Evolutionary conservation across 2,797 vertebrate genomes (phyloP).

Genomic region (Monodelphis domestica): DNA sequence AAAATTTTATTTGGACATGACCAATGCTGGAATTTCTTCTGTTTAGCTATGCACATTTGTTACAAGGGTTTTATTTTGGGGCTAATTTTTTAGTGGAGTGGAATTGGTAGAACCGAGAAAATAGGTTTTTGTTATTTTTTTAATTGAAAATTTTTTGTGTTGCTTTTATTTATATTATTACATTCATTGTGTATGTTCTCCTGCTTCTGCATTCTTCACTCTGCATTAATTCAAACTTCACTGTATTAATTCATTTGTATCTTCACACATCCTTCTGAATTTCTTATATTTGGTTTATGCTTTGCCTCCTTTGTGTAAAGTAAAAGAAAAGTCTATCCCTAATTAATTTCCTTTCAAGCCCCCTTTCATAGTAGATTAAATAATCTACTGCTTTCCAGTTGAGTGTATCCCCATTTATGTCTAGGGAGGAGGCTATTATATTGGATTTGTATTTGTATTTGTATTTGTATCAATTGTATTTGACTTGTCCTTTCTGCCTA

Average conservation of each 20-base stretch:
- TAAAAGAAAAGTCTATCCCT: neutral
- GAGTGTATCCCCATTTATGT: neutral
- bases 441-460: too few species aligned
- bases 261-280: neutral
- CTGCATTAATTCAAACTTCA: neutral
- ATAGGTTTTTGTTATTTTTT: neutral
- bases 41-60: neutral
- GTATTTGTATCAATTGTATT: neutral
- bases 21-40: neutral
- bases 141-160: neutral
- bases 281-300: neutral
- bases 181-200: neutral
- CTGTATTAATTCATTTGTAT: neutral
- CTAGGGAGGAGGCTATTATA: neutral
- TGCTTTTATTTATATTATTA: neutral
- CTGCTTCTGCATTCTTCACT: neutral
- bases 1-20: too few species aligned
- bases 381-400: conserved; percentile 12
- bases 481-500: conserved; percentile 11
- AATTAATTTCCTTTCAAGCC: neutral
- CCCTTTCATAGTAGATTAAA: neutral
- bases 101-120: neutral
- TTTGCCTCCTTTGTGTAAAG: neutral
- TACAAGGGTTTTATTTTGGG: neutral
- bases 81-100: neutral